Base-by-base conservation (phyloP, 2,113 vertebrate species). In the Balaenoptera acutorostrata region DNA sequence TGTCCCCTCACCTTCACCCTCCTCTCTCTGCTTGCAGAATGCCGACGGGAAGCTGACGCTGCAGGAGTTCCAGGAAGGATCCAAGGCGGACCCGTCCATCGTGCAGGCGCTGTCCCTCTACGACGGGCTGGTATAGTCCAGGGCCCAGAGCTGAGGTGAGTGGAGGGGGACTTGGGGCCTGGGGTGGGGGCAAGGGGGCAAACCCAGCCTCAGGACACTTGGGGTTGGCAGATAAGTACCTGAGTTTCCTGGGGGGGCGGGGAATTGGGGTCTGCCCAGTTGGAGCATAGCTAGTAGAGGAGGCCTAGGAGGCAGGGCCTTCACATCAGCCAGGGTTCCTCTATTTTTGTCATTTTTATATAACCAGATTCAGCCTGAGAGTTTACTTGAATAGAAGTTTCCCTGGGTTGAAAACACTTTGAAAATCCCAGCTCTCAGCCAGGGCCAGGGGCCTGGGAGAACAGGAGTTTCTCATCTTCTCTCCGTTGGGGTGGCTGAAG, bases 11-110 rank as follows among this genome's bases (percentile, higher is more conserved):
- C 21, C 13, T 31, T 71, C 9, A 57, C 39, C 85, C 0, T 0
- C 52, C 11, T 69, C 18, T 89, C 68, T 20, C 46, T 96, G 88
- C 95, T 97, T 97, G 4, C 99, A 99, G 99, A 99, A 99, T 0
- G 99, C 99, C 0, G 99, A 99, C 0, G 99, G 99, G 95, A 99
- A 99, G 98, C 98, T 99, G 98, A 99, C 99, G 2, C 99, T 99
- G 98, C 99, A 99, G 98, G 99, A 99, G 52, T 99, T 99, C 64
- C 99, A 99, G 98, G 99, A 99, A 97, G 99, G 99, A 33, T 99
- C 99, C 88, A 99, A 99, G 98, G 99, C 99, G 0, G 99, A 99
- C 97, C 99, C 99, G 27, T 99, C 99, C 97, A 99, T 99, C 1
- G 99, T 99, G 96, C 99, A 99, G 98, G 99, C 99, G 0, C 98